Evolutionary conservation across 2,888 invertebrate species (phyloP).

Genomic region (Heliconius charithonia): DNA sequence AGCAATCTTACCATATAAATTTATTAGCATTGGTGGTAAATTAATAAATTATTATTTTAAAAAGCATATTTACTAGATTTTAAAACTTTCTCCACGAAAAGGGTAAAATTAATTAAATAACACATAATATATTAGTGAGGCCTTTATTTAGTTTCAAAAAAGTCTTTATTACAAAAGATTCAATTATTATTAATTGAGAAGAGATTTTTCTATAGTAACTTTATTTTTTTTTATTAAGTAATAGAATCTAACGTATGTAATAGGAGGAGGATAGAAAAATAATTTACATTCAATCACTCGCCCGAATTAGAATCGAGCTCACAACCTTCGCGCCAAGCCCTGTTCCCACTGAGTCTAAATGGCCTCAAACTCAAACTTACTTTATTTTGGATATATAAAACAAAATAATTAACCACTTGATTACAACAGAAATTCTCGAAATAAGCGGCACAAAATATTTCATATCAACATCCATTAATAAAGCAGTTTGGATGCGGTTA

Average conservation of each 20-base stretch:
- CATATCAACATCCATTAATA: constrained; percentile 31
- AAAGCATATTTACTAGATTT: too few relatives aligned
- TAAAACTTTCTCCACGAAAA: too few relatives aligned
- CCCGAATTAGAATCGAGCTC: background rate
- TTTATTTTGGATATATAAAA: background rate
- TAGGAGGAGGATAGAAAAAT: background rate
- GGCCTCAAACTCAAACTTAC: background rate
- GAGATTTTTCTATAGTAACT: too few relatives aligned
- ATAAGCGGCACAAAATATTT: constrained; percentile 26
- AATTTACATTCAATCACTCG: background rate
- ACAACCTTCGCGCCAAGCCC: background rate
- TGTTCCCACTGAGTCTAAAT: background rate
- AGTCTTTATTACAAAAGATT: background rate
- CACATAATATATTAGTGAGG: too few relatives aligned
- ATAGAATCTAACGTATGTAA: background rate
- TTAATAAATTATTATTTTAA: too few relatives aligned
- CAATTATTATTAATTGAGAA: too few relatives aligned
- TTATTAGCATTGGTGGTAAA: background rate
- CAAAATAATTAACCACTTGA: background rate
- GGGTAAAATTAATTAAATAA: too few relatives aligned
- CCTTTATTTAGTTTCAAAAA: background rate
- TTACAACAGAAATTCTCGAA: constrained; percentile 22
- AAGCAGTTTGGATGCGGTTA: constrained; percentile 32
- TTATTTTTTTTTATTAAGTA: too few relatives aligned
- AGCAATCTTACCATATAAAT: background rate